Evolutionary conservation across 2,888 invertebrate species (phyloP), one percentile per base, ranked within the genome.

Genomic region (Scaptomyza polygonia): DNA sequence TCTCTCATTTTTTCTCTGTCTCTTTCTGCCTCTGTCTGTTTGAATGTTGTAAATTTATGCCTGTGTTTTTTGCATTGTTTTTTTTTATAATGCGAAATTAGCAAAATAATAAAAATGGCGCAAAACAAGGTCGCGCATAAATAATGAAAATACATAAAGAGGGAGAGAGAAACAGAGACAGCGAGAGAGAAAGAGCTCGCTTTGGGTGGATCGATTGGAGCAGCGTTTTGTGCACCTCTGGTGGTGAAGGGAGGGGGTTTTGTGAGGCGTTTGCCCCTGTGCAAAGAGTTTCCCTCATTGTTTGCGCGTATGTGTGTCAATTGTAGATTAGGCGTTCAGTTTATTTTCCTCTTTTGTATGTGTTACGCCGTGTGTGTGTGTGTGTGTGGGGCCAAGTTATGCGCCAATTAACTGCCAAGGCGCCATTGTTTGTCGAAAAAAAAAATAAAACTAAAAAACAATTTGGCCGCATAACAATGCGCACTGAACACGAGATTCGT

Each of bases 81-180:
- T 55, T 77, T 82, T 82, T 82, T 75, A 67, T 87, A 82, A 87
- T 77, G 83, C 82, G 63, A 82, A 82, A 82, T 82, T 82, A 82
- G 82, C 86, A 86, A 82, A 82, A 82, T 86, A 82, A 82, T 87
- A 82, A 87, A 82, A 82, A 87, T 87, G 88, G 86, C 88, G 86
- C 80, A 82, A 82, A 82, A 82, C 88, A 82, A 82, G 82, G 82
- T 82, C 82, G 82, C 83, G 86, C 82, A 87, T 82, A 87, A 82
- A 82, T 82, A 82, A 82, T 82, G 88, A 86, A 86, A 79, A 82
- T 79, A 81, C 72, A 18, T 30, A 4, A 0, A 5, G 1, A 16
- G 16, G 5, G 16, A 30, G 16, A 30, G 0, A 5, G 30, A 3
- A 7, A 29, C 1, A n/a, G 9, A 14, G 11, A 9, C 6, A 14